phyloP scores from a whole-genome alignment of 2,888 invertebrate genomes.

The Hoplodrina ambigua region DNA sequence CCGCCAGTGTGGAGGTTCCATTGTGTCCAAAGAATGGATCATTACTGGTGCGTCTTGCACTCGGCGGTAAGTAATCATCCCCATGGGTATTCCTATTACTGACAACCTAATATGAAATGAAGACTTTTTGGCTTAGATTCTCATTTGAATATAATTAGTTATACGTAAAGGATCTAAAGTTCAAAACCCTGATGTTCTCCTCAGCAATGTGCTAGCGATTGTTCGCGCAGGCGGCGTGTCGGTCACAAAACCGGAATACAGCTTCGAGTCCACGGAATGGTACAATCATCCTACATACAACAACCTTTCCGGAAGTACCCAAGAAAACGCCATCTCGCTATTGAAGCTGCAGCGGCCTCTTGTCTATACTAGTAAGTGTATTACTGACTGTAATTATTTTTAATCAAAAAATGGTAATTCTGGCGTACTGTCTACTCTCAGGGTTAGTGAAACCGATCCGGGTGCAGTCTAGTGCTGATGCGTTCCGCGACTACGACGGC shows the following conservation, averaged over 20 bases:
- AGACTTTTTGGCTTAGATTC: too few relatives aligned
- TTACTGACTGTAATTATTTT: too few relatives aligned
- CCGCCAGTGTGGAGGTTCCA: constrained; percentile 7
- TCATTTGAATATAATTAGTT: too few relatives aligned
- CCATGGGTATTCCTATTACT: too few relatives aligned
- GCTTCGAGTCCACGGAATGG: constrained; percentile 16
- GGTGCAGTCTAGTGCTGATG: constrained; percentile 9
- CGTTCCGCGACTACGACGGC: constrained; percentile 3
- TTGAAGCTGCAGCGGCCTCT: constrained; percentile 7
- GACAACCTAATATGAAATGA: too few relatives aligned
- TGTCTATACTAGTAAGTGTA: constrained; percentile 4
- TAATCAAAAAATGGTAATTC: background rate
- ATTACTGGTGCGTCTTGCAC: background rate
- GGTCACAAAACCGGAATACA: background rate
- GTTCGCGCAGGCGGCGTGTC: constrained; percentile 13
- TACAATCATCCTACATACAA: constrained; percentile 2
- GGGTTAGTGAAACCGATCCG: constrained; percentile 15
- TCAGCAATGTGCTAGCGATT: background rate
- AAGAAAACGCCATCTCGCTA: constrained; percentile 14
- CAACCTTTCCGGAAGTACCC: background rate
- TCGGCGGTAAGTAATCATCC: background rate
- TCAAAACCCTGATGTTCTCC: background rate
- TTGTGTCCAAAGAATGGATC: background rate
- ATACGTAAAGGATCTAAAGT: too few relatives aligned
- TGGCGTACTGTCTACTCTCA: background rate